Conservation (phyloP, 2,888 invertebrate genomes). For the Colletes collaris region DNA sequence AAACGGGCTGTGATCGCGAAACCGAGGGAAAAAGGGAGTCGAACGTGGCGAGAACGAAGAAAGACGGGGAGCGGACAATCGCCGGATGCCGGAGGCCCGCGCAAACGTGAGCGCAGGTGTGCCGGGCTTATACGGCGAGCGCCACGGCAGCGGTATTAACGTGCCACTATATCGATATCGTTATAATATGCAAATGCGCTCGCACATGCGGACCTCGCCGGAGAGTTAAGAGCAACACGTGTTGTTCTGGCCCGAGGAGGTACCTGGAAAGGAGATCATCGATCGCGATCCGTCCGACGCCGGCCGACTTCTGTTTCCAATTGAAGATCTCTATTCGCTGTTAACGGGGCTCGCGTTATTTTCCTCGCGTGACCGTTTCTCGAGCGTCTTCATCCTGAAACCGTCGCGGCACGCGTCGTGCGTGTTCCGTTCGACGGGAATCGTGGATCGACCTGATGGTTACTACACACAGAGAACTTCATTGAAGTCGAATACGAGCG, state of each 20-base stretch:
- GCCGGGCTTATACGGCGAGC: constrained; percentile 64
- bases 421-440: not conserved
- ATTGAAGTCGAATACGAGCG: too few relatives aligned
- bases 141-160: constrained; percentile 68
- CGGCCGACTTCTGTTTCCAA: constrained; percentile 47
- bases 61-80: constrained; percentile 61
- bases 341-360: constrained; percentile 36
- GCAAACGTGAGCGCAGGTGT: constrained; percentile 65
- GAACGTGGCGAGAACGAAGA: constrained; percentile 35
- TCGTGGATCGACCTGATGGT: not conserved
- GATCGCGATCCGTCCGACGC: constrained; percentile 52
- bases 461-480: too few relatives aligned
- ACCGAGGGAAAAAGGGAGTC: constrained; percentile 35
- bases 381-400: constrained; percentile 32
- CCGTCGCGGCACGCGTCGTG: constrained; percentile 33
- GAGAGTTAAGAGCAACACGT: constrained; percentile 53
- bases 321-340: constrained; percentile 50
- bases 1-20: constrained; percentile 14
- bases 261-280: constrained; percentile 62
- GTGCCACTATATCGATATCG: constrained; percentile 74
- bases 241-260: constrained; percentile 55
- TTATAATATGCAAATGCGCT: constrained; percentile 75
- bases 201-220: constrained; percentile 29
- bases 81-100: constrained; percentile 67
- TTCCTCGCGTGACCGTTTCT: constrained; percentile 26